A percentile compares a stretch with the other conserved stretches of the same genome.
Conservation (phyloP, 1,140 invertebrate species). For the Aphis craccivora region DNA sequence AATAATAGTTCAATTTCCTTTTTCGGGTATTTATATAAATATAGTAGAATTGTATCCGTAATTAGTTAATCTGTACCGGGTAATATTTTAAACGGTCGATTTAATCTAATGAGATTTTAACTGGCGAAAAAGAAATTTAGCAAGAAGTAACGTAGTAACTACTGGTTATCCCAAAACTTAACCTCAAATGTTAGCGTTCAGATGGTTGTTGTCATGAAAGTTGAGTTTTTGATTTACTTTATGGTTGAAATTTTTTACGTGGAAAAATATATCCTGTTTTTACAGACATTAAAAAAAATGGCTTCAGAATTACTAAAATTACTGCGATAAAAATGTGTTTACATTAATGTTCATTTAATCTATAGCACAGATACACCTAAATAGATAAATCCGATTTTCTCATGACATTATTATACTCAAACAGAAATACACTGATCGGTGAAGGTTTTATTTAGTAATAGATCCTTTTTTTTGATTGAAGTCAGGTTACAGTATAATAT, state of each 20-base stretch:
- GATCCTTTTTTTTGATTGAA: not conserved
- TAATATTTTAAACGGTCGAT: not conserved
- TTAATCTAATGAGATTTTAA: not conserved
- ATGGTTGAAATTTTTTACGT: not conserved
- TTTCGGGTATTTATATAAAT: not conserved
- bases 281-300: not conserved
- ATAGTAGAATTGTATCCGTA: not conserved
- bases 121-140: too few species aligned
- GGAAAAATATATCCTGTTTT: not conserved
- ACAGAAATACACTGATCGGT: too few species aligned
- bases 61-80: not conserved
- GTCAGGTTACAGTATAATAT: not conserved
- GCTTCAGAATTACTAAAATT: not conserved
- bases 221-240: not conserved
- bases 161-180: not conserved
- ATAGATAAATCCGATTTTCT: not conserved
- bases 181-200: too few species aligned
- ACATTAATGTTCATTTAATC: too few species aligned
- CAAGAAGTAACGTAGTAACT: not conserved
- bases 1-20: not conserved
- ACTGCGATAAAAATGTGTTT: not conserved
- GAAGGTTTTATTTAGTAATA: not conserved
- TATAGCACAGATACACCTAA: not conserved
- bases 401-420: not conserved
- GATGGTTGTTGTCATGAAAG: not conserved